Evolutionary conservation across 2,113 vertebrate genomes (phyloP), one percentile per base, ranked within the genome.

Genomic region (Climacteris rufus): DNA sequence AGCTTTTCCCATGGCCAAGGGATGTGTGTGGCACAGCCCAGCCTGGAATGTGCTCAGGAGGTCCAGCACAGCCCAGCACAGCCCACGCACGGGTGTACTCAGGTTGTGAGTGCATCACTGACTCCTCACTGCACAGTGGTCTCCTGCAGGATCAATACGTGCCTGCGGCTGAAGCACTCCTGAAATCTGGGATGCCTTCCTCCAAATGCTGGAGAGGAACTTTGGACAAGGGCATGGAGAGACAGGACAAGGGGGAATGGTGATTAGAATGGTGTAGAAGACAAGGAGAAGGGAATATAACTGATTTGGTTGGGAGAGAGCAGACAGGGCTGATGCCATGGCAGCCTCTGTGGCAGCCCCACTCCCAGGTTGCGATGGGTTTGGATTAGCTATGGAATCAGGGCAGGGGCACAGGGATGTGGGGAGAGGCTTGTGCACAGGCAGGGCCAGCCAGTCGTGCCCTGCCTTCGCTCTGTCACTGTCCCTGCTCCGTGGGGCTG

Each of bases 81-180:
- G 53, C 7, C 1, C 3, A 3, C 45, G 6, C n/a, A 30, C 4
- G 49, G 37, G 7, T 13, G 27, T 21, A 2, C 53, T 76, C n/a
- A 11, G 27, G 13, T 39, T 4, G 1, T 2, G 9, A 44, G n/a
- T 17, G 22, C 31, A 28, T n/a, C 49, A 4, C 28, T 8, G 11
- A 7, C 50, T 77, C 54, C 42, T 45, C 1, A 3, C 8, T 53
- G 44, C 70, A 25, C 45, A 10, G 56, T 8, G 19, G 12, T 53
- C 50, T 82, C 74, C 57, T 61, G 78, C 54, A 72, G 60, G 31
- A 45, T n/a, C 45, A n/a, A 18, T 9, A 9, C 6, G 5, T 12
- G 68, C 17, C 57, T 31, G 50, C 4, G 40, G 44, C 76, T 35
- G 44, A 40, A 89, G 27, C 57, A 22, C 21, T 54, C 7, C 24